A percentile compares a stretch with the other conserved stretches of the same genome.
Conservation (phyloP, 2,797 vertebrate genomes). For the Megaceryle alcyon region DNA sequence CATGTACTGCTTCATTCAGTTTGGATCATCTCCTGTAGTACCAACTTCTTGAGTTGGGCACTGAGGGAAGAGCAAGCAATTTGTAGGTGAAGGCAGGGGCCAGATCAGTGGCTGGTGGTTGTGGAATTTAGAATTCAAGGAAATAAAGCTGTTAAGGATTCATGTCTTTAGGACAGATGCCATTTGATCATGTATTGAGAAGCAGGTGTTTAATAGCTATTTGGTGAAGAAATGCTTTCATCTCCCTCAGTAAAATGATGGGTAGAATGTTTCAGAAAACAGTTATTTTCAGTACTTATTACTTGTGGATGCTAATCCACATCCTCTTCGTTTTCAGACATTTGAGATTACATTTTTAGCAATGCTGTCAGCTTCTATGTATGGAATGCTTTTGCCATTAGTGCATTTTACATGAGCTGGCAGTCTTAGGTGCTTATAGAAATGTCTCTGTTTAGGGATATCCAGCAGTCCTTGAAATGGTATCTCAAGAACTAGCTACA, state of each 20-base stretch:
- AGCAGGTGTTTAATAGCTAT: background rate
- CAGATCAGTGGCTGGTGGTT: background rate
- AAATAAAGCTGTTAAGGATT: background rate
- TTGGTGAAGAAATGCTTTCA: constrained; percentile 1
- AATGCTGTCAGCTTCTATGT: background rate
- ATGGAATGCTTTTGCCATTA: background rate
- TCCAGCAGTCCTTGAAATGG: background rate
- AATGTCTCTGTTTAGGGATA: background rate
- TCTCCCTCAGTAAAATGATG: background rate
- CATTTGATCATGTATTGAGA: background rate
- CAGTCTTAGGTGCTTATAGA: background rate
- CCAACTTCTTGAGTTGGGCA: background rate
- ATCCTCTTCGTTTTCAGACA: background rate
- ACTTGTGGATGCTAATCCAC: background rate
- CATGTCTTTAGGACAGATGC: background rate
- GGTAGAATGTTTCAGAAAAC: background rate
- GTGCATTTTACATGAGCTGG: background rate
- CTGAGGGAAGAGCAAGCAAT: background rate
- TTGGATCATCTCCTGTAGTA: background rate
- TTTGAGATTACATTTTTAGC: constrained; percentile 20
- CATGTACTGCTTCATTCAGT: background rate
- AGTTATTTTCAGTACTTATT: background rate
- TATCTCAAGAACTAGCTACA: background rate
- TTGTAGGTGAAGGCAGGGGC: background rate
- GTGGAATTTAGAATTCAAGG: background rate